phyloP scores from a whole-genome alignment of 2,888 invertebrate species.

The Lithodes maja region DNA sequence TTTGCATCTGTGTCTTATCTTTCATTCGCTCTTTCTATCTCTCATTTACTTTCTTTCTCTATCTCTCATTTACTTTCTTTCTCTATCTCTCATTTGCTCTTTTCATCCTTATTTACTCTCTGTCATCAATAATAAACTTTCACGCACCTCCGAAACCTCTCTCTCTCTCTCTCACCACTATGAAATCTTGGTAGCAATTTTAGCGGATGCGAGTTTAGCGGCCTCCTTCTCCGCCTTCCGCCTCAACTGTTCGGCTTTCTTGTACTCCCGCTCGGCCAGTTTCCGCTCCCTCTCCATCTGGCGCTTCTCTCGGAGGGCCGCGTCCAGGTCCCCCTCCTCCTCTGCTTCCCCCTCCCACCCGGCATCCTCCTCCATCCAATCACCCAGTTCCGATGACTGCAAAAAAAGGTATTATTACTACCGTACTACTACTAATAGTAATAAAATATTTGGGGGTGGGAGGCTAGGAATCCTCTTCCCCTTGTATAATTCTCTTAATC shows the following conservation, averaged over 20 bases:
- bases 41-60: too few species aligned
- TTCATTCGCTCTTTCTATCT: too few species aligned
- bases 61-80: too few species aligned
- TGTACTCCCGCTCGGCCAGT: conserved; percentile 39
- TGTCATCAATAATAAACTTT: too few species aligned
- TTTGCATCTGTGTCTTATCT: conserved; percentile 43
- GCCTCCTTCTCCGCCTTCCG: conserved; percentile 47
- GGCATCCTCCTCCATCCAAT: conserved; percentile 61
- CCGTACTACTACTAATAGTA: background rate
- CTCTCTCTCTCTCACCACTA: conserved; percentile 33
- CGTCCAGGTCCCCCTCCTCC: conserved; percentile 55
- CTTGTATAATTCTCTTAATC: too few species aligned
- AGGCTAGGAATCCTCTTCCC: too few species aligned
- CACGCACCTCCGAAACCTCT: too few species aligned
- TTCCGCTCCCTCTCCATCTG: conserved; percentile 54
- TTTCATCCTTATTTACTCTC: too few species aligned
- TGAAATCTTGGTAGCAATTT: conserved; percentile 65
- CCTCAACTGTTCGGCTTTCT: conserved; percentile 34
- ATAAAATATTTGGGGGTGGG: too few species aligned
- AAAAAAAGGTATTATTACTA: background rate
- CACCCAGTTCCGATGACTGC: conserved; percentile 60
- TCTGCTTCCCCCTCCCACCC: conserved; percentile 64
- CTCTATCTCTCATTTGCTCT: too few species aligned
- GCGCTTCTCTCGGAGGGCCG: conserved; percentile 54
- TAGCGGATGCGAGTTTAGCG: conserved; percentile 37